Percentiles rank a stretch among this genome's conserved stretches.
These are phyloP conservation scores for Drosophila cardini DNA, from an alignment of 1,140 invertebrate genomes.

Conservation along the genomic window DNA sequence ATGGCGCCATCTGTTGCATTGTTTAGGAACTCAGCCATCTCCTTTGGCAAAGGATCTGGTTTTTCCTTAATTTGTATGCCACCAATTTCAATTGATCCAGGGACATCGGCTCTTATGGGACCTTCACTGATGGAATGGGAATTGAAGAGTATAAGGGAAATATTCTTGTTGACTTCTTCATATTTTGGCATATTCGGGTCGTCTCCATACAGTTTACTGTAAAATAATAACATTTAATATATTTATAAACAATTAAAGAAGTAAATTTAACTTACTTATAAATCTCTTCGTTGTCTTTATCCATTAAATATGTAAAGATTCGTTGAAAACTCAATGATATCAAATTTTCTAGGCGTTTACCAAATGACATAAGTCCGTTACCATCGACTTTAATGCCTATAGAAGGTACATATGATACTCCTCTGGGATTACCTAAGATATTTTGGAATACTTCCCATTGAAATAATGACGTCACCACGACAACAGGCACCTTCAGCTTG, in stretches of 20 bases:
- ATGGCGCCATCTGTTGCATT: slow-evolving; percentile 81
- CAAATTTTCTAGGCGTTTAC: slow-evolving; percentile 24
- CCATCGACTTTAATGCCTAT: slow-evolving; percentile 8
- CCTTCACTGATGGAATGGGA: slow-evolving; percentile 59
- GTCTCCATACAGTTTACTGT: slow-evolving; percentile 45
- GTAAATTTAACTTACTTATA: slow-evolving; percentile 42
- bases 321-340: not conserved
- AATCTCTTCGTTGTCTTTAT: slow-evolving; percentile 10
- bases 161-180: slow-evolving; percentile 51
- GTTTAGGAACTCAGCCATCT: slow-evolving; percentile 49
- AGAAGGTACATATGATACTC: slow-evolving; percentile 53
- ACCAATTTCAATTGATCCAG: slow-evolving; percentile 82
- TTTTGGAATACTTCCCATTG: slow-evolving; percentile 31
- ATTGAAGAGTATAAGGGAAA: slow-evolving; percentile 63
- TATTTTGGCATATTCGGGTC: slow-evolving; percentile 50
- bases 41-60: slow-evolving; percentile 66
- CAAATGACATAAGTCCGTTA: slow-evolving; percentile 30
- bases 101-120: slow-evolving; percentile 75
- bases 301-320: not conserved
- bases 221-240: too few relatives aligned
- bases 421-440: slow-evolving; percentile 55
- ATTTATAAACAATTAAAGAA: too few relatives aligned
- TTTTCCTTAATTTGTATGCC: slow-evolving; percentile 83
- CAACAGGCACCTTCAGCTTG: slow-evolving; percentile 63
- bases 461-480: slow-evolving; percentile 44